These are phyloP conservation scores for Lamellibrachia columna DNA, from an alignment of 2,888 invertebrate genomes.

Conservation along the genomic window DNA sequence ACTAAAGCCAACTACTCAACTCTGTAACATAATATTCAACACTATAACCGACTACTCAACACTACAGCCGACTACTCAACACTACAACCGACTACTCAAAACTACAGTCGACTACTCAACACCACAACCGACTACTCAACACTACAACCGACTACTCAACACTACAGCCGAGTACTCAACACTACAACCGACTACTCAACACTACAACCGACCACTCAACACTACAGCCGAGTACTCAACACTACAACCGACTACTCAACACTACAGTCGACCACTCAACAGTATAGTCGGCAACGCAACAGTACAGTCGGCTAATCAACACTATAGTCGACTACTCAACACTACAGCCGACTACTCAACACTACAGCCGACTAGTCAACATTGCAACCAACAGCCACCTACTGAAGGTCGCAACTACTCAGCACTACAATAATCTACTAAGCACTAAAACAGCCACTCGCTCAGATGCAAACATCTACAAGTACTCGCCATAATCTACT, in stretches of 20 bases:
- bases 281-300: neutral
- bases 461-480: neutral
- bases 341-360: neutral
- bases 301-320: neutral
- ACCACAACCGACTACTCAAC: neutral
- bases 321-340: neutral
- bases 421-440: neutral
- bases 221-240: too few species aligned
- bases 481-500: neutral
- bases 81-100: neutral
- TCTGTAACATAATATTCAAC: neutral
- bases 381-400: neutral
- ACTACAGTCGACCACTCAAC: neutral
- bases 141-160: neutral
- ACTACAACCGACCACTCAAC: too few species aligned
- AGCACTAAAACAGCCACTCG: neutral
- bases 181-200: too few species aligned
- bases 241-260: neutral
- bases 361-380: neutral
- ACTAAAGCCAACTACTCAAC: neutral
- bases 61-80: neutral
- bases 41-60: neutral
- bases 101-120: neutral
- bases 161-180: neutral
- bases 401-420: neutral